These are phyloP conservation scores for Eupithecia tripunctaria DNA, from an alignment of 2,888 invertebrate species.

Conservation along the genomic window DNA sequence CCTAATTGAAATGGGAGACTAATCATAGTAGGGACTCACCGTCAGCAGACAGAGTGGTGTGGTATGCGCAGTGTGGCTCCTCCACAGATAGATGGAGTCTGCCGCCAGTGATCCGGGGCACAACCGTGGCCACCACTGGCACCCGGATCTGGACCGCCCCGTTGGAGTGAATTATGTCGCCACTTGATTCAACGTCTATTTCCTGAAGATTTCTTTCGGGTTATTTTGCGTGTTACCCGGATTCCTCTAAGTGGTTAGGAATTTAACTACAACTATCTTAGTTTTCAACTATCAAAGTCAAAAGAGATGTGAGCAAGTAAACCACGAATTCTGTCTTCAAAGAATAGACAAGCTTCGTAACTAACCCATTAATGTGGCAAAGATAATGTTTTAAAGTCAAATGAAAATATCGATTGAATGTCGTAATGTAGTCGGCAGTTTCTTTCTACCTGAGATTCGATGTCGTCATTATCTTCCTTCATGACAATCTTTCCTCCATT, in stretches of 20 bases:
- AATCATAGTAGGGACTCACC: constrained; percentile 52
- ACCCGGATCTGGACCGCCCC: constrained; percentile 84
- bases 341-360: background rate
- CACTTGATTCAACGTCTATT: constrained; percentile 35
- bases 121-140: constrained; percentile 86
- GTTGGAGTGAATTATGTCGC: constrained; percentile 46
- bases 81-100: constrained; percentile 82
- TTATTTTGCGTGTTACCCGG: background rate
- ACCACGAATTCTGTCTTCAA: too few relatives aligned
- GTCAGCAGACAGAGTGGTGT: constrained; percentile 69
- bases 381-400: background rate
- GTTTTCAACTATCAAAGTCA: too few relatives aligned
- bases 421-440: background rate
- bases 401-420: background rate
- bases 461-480: constrained; percentile 59
- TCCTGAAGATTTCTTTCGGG: constrained; percentile 28
- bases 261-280: background rate
- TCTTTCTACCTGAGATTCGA: constrained; percentile 47
- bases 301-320: background rate
- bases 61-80: constrained; percentile 78
- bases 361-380: background rate
- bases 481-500: constrained; percentile 86
- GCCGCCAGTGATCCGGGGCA: constrained; percentile 78
- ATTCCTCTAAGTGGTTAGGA: background rate
- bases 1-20: too few relatives aligned